Conservation (phyloP, 2,888 invertebrate genomes). For the Lumbricus terrestris region DNA sequence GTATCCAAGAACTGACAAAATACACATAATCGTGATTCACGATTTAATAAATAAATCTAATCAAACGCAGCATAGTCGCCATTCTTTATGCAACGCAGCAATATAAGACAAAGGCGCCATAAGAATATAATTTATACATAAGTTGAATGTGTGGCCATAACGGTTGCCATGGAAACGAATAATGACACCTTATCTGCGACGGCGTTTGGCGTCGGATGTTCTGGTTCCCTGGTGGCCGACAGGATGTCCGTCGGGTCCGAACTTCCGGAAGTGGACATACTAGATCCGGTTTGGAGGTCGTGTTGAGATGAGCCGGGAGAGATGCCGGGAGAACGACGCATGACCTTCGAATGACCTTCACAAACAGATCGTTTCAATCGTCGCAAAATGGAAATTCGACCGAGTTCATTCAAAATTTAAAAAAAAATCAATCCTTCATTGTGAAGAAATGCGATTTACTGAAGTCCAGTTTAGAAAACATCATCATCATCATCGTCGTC, state of each 20-base stretch:
- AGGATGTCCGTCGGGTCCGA: constrained; percentile 38
- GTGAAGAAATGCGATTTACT: no score
- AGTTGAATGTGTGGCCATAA: background rate
- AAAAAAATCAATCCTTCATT: no score
- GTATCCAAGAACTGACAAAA: background rate
- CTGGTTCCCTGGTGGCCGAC: background rate
- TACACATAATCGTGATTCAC: background rate
- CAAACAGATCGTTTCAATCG: background rate
- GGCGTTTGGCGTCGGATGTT: background rate
- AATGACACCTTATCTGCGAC: background rate
- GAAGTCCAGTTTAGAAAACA: no score
- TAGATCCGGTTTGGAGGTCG: constrained; percentile 51
- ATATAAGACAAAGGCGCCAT: background rate
- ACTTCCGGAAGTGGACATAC: constrained; percentile 51
- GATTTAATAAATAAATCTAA: no score
- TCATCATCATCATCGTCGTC: no score
- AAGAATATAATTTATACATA: background rate
- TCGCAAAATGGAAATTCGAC: no score
- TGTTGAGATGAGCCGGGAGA: constrained; percentile 55
- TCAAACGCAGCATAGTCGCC: no score
- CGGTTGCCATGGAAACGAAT: background rate
- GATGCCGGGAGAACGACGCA: constrained; percentile 44
- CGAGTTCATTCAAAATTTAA: no score
- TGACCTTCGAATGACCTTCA: background rate
- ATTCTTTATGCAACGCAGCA: no score